These are phyloP conservation scores for Scaptomyza reducta DNA, from an alignment of 2,888 invertebrate genomes.

Conservation along the genomic window DNA sequence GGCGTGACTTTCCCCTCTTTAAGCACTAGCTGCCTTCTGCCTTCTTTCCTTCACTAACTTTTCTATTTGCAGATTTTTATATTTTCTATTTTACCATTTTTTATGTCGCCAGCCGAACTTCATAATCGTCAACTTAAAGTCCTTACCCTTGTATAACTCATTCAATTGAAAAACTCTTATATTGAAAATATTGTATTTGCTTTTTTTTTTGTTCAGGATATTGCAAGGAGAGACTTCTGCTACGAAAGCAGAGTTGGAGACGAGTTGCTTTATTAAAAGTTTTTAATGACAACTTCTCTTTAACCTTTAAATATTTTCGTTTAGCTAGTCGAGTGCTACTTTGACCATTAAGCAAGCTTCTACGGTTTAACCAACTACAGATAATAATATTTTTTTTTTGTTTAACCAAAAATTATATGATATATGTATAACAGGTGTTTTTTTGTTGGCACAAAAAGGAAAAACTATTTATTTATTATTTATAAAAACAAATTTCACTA, in stretches of 20 bases:
- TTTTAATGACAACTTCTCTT: not conserved
- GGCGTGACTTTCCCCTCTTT: conserved; percentile 35
- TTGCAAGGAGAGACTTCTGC: not conserved
- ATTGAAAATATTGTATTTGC: not conserved
- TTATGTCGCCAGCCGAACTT: conserved; percentile 13
- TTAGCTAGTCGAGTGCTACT: not conserved
- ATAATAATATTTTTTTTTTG: too few species aligned
- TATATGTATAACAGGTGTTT: too few species aligned
- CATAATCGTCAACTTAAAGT: conserved; percentile 17
- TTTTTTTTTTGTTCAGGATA: not conserved
- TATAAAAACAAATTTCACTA: too few species aligned
- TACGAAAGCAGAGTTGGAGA: conserved; percentile 16
- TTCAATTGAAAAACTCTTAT: conserved; percentile 17
- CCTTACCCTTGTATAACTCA: conserved; percentile 43
- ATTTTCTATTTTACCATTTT: conserved; percentile 52
- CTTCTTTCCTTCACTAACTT: conserved; percentile 14
- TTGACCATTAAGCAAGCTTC: not conserved
- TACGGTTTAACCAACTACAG: too few species aligned
- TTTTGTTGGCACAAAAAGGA: too few species aligned
- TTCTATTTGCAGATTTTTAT: conserved; percentile 70
- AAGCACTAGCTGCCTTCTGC: conserved; percentile 10
- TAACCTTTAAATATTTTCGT: not conserved
- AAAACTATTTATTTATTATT: too few species aligned
- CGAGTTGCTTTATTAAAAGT: not conserved
- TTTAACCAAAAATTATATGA: too few species aligned